Base-by-base conservation (phyloP, 2,797 vertebrate genomes). In the Diplodus puntazzo region DNA sequence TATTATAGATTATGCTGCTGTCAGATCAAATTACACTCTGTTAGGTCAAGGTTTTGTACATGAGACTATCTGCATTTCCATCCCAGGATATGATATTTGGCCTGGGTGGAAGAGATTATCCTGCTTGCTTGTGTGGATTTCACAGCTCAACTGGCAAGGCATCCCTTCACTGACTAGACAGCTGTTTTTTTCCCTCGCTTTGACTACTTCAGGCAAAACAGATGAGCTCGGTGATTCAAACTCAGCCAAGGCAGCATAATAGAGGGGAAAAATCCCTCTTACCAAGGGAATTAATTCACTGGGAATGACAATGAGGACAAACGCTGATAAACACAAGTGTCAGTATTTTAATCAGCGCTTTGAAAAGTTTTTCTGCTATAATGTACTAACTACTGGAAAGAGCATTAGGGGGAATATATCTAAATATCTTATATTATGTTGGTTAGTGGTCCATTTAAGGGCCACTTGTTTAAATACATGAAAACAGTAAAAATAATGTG, bases 41-140 rank as follows among this genome's bases (percentile, higher is more conserved):
- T 71, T 65, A 53, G 68, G 78, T 89, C 67, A 75, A 76, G 69
- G 83, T 79, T 82, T 72, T 68, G 68, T 50, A 77, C 34, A 69
- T 52, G 42, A 54, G 84, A 70, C 54, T 46, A 70, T 80, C 81
- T 80, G 52, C 50, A 77, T 86, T 77, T 84, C 62, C 79, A 85
- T 85, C 73, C 63, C 64, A 64, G 80, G 80, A 89, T 88, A 66
- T 79, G 75, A 84, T 91, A 87, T 88, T 87, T 82, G 67, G 87
- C 89, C 85, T 79, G 84, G 77, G 76, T 83, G 73, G 82, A 84
- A 66, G 86, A 85, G 85, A 92, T 92, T 89, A 92, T 83, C 80
- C 84, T 82, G 80, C 89, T 88, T 86, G 83, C 80, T 89, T 92
- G 84, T 87, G 86, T 87, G 83, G 82, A 90, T 92, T 92, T 93